Conservation (phyloP, 2,113 vertebrate genomes). For the Eonycteris spelaea region DNA sequence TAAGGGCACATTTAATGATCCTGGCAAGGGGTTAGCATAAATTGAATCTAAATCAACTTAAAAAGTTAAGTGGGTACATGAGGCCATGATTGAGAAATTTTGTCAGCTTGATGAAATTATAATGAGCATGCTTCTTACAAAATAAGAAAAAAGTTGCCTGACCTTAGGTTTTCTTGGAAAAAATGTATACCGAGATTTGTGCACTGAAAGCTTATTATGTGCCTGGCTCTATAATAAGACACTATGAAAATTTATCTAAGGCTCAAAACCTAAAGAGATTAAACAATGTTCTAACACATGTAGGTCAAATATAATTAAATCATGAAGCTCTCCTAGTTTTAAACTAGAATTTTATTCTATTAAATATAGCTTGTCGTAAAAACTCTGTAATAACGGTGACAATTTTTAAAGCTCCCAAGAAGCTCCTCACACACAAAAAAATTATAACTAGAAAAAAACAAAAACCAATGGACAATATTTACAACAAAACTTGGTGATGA, state of each 20-base stretch:
- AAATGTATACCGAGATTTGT: background rate
- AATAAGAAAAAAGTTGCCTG: background rate
- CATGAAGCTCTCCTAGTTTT: background rate
- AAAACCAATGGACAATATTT: background rate
- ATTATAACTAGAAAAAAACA: background rate
- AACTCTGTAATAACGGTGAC: background rate
- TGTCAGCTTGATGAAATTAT: background rate
- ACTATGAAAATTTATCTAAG: constrained; percentile 17
- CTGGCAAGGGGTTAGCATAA: background rate
- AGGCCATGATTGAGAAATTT: background rate
- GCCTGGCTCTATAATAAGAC: background rate
- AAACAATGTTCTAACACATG: constrained; percentile 2
- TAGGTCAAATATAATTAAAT: background rate
- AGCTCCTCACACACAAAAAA: background rate
- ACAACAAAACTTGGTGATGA: background rate
- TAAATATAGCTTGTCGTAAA: background rate
- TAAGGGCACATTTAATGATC: background rate
- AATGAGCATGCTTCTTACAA: background rate
- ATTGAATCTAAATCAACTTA: background rate
- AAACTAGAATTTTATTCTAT: background rate
- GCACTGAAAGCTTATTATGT: background rate
- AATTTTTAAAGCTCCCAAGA: background rate
- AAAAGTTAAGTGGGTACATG: background rate
- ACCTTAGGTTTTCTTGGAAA: background rate
- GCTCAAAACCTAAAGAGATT: background rate